Percentiles rank a stretch among this genome's conserved stretches.
phyloP scores from a whole-genome alignment of 2,888 invertebrate species.

The Cheilosia grossa region DNA sequence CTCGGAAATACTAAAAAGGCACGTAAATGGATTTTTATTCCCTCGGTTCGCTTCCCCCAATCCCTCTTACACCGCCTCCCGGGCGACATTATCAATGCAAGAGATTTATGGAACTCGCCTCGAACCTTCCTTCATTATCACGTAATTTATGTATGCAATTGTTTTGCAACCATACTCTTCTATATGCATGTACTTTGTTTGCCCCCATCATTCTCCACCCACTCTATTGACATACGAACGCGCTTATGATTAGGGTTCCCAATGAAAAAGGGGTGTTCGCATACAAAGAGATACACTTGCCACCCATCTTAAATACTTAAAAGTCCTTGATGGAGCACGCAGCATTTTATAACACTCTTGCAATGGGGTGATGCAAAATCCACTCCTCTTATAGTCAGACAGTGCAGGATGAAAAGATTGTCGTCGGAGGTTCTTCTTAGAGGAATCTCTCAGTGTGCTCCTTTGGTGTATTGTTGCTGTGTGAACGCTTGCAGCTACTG shows the following conservation, averaged over 20 bases:
- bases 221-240: slow-evolving; percentile 45
- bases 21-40: slow-evolving; percentile 64
- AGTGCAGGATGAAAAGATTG: slow-evolving; percentile 5
- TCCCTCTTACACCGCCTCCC: neutral
- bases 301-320: slow-evolving; percentile 17
- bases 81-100: slow-evolving; percentile 67
- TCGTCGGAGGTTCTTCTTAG: slow-evolving; percentile 27
- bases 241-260: slow-evolving; percentile 30
- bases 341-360: slow-evolving; percentile 46
- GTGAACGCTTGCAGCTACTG: slow-evolving; percentile 58
- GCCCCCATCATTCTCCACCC: neutral
- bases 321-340: slow-evolving; percentile 38
- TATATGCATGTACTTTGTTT: neutral
- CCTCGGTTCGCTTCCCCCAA: slow-evolving; percentile 5
- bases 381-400: slow-evolving; percentile 33
- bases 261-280: slow-evolving; percentile 10
- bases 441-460: slow-evolving; percentile 45
- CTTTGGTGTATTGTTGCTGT: slow-evolving; percentile 34
- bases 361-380: slow-evolving; percentile 16
- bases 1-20: slow-evolving; percentile 68
- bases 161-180: slow-evolving; percentile 42
- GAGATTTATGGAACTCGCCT: slow-evolving; percentile 71
- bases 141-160: slow-evolving; percentile 75
- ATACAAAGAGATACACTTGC: neutral
- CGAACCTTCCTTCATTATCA: slow-evolving; percentile 72